These are phyloP conservation scores for Bettongia penicillata DNA, from an alignment of 2,113 vertebrate genomes.

Conservation along the genomic window DNA sequence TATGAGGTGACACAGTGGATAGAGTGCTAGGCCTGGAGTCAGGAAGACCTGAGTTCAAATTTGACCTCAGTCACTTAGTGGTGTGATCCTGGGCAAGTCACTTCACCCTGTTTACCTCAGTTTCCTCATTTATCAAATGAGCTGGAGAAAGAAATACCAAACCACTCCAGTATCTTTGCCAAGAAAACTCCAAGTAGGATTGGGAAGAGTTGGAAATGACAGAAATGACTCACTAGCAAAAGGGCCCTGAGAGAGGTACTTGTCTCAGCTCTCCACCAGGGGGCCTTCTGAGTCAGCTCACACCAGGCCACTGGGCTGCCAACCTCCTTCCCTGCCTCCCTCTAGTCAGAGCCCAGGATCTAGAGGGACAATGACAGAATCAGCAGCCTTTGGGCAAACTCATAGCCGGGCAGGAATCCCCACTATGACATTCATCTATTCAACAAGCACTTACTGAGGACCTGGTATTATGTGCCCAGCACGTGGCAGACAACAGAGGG, in stretches of 20 bases:
- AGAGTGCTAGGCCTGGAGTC: too few relatives aligned
- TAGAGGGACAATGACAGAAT: not conserved
- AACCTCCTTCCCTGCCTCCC: not conserved
- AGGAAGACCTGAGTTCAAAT: too few relatives aligned
- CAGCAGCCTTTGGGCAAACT: not conserved
- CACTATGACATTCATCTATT: not conserved
- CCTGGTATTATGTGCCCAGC: not conserved
- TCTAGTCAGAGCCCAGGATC: not conserved
- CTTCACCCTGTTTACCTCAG: not conserved
- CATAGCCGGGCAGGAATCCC: not conserved
- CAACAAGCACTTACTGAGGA: not conserved
- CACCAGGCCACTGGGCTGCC: not conserved
- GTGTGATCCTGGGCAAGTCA: not conserved
- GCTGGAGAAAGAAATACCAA: not conserved
- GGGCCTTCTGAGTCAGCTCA: not conserved
- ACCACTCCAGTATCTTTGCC: too few relatives aligned
- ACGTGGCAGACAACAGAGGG: not conserved
- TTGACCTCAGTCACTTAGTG: not conserved
- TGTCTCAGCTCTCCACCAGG: not conserved
- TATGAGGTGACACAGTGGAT: not conserved
- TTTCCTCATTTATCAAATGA: not conserved
- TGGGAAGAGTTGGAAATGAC: too few relatives aligned
- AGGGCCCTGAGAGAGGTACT: not conserved
- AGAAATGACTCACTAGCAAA: too few relatives aligned
- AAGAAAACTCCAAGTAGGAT: too few relatives aligned